Conservation (phyloP, 2,113 vertebrate species). For the Cairina moschata region DNA sequence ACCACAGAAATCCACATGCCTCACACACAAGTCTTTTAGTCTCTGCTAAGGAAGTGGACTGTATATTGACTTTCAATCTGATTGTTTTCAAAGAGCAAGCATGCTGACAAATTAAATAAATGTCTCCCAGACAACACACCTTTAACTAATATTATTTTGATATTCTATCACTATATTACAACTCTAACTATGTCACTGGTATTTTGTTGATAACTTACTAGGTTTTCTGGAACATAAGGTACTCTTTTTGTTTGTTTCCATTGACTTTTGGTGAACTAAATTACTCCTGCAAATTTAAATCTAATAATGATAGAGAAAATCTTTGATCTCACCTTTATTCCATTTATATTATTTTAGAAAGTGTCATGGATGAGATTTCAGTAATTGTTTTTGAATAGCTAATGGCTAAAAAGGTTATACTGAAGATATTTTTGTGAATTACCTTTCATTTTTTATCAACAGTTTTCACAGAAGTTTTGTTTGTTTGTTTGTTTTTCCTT, state of each 20-base stretch:
- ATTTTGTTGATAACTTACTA: neutral
- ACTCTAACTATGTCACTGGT: neutral
- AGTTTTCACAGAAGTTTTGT: neutral
- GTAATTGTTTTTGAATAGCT: neutral
- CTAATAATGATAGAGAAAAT: neutral
- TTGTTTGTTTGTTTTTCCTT: neutral
- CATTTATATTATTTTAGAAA: neutral
- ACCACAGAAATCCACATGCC: neutral
- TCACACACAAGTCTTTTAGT: neutral
- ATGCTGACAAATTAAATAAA: slow-evolving; percentile 28
- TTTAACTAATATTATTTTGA: neutral
- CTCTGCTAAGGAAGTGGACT: slow-evolving; percentile 9
- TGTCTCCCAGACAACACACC: neutral
- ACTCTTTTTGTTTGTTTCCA: neutral
- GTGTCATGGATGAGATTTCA: neutral
- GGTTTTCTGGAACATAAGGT: neutral
- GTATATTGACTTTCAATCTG: slow-evolving; percentile 35
- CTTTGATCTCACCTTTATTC: neutral
- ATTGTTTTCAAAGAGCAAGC: slow-evolving; percentile 44
- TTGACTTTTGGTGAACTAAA: neutral
- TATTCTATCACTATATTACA: neutral
- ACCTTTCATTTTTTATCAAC: neutral
- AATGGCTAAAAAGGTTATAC: neutral
- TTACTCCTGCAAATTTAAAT: neutral
- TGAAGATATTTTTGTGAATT: neutral